phyloP scores from a whole-genome alignment of 1,140 invertebrate species.

The Drosophila micromelanica region DNA sequence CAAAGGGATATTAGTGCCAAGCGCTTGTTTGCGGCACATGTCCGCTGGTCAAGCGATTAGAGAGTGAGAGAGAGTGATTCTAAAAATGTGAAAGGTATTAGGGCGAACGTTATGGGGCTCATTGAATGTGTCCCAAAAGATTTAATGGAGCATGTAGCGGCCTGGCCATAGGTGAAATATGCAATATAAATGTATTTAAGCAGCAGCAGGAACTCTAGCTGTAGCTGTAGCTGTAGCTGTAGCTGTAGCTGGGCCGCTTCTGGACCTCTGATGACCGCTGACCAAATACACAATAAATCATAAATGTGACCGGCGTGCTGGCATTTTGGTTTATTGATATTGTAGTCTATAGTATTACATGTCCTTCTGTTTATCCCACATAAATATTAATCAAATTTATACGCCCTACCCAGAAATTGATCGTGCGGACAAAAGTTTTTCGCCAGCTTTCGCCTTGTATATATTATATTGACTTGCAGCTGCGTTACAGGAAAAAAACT shows the following conservation, averaged over 20 bases:
- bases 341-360: constrained; percentile 59
- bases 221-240: background rate
- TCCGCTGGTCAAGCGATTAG: constrained; percentile 39
- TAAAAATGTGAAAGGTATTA: constrained; percentile 54
- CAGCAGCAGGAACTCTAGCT: constrained; percentile 6
- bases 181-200: constrained; percentile 53
- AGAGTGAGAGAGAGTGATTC: constrained; percentile 11
- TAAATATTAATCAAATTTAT: constrained; percentile 77
- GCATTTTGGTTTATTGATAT: constrained; percentile 76
- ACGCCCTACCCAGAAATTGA: constrained; percentile 53
- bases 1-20: constrained; percentile 77
- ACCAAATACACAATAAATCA: constrained; percentile 72
- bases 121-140: constrained; percentile 81
- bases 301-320: constrained; percentile 42
- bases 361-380: constrained; percentile 53
- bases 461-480: constrained; percentile 72
- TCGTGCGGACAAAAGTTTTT: constrained; percentile 63
- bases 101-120: constrained; percentile 76
- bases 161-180: constrained; percentile 70
- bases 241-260: background rate
- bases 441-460: constrained; percentile 28
- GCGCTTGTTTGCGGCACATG: constrained; percentile 47
- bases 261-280: constrained; percentile 38
- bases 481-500: constrained; percentile 54
- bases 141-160: constrained; percentile 74